Percentiles rank a stretch among this genome's conserved stretches.
phyloP scores from a whole-genome alignment of 2,797 vertebrate genomes.

The Mastacembelus armatus region DNA sequence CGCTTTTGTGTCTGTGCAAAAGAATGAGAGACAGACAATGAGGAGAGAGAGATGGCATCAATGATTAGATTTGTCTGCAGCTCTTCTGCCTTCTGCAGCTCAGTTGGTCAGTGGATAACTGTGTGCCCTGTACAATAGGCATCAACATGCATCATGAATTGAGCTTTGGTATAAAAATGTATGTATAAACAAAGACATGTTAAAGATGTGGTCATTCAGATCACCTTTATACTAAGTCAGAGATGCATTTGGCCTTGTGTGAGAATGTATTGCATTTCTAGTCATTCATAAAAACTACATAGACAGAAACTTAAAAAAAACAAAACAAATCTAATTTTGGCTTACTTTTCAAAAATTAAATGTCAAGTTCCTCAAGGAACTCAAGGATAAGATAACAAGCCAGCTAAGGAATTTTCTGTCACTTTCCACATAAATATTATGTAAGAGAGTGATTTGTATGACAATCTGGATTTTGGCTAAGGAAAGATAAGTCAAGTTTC shows the following conservation, averaged over 20 bases:
- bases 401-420: constrained; percentile 26
- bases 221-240: neutral
- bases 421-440: constrained; percentile 18
- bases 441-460: constrained; percentile 12
- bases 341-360: constrained; percentile 24
- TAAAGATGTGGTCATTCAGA: neutral
- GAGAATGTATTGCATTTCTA: constrained; percentile 8
- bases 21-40: constrained; percentile 43
- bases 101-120: constrained; percentile 47
- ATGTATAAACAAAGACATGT: neutral
- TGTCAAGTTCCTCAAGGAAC: constrained; percentile 22
- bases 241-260: neutral
- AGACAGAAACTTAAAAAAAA: neutral
- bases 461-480: constrained; percentile 17
- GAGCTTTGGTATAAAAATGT: constrained; percentile 18
- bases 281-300: neutral
- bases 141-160: constrained; percentile 1
- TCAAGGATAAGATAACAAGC: too few species aligned
- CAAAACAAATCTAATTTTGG: neutral
- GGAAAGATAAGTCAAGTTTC: constrained; percentile 18
- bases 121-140: constrained; percentile 18
- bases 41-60: constrained; percentile 44
- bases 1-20: constrained; percentile 38
- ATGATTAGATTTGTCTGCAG: constrained; percentile 56
- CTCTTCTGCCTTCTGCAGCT: constrained; percentile 45